Evolutionary conservation across 2,113 vertebrate species (phyloP).

Genomic region (Clarias macrocephalus): DNA sequence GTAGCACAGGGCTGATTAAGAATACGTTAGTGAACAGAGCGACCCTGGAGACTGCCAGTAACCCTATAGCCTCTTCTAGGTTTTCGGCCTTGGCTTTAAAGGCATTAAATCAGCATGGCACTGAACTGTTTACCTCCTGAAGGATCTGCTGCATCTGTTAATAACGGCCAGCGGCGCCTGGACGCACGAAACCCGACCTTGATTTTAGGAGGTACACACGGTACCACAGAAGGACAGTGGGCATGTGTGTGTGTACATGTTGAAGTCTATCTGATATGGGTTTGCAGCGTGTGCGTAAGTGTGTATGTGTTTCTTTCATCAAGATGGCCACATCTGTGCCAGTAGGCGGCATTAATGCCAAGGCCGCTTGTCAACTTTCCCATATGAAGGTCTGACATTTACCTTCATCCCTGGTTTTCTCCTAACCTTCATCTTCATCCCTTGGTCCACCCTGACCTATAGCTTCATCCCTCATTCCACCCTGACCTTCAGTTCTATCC

Average conservation of each 20-base stretch:
- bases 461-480: background rate
- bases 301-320: conserved; percentile 5
- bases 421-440: background rate
- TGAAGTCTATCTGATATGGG: conserved; percentile 6
- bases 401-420: background rate
- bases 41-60: conserved; percentile 28
- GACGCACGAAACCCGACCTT: conserved; percentile 40
- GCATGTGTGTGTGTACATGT: conserved; percentile 9
- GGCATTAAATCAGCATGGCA: conserved; percentile 35
- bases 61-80: conserved; percentile 40
- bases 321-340: conserved; percentile 44
- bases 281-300: background rate
- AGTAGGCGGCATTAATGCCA: conserved; percentile 57
- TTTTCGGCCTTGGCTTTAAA: conserved; percentile 46
- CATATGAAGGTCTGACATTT: conserved; percentile 20
- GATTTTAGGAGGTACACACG: conserved; percentile 33
- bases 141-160: conserved; percentile 51
- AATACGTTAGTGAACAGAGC: background rate
- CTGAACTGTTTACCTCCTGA: conserved; percentile 57
- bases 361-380: conserved; percentile 29
- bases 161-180: conserved; percentile 49
- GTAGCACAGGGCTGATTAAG: conserved; percentile 2
- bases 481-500: conserved; percentile 18
- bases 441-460: background rate
- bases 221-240: conserved; percentile 49